A percentile compares a stretch with the other conserved stretches of the same genome.
Evolutionary conservation across 2,113 vertebrate genomes (phyloP).

Genomic region (Alectura lathami): DNA sequence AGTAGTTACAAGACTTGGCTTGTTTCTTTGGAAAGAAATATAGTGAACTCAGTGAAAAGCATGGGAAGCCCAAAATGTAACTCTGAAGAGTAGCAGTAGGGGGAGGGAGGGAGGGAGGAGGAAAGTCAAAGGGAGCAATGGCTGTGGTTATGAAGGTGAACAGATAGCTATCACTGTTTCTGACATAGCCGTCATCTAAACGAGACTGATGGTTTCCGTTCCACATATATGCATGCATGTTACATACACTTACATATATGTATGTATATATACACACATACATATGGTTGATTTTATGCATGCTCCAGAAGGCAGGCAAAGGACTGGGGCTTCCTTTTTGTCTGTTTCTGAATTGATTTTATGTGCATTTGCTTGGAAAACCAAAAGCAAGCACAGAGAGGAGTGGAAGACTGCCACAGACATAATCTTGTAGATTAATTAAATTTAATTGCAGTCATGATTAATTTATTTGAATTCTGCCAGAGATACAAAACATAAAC

Average conservation of each 20-base stretch:
- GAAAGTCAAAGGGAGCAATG: not conserved
- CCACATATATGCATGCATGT: not conserved
- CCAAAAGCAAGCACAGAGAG: slow-evolving; percentile 2
- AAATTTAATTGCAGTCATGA: not conserved
- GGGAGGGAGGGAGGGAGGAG: not conserved
- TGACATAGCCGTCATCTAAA: not conserved
- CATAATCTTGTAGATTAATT: not conserved
- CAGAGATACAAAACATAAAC: not conserved
- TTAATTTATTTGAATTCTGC: not conserved
- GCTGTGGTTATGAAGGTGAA: not conserved
- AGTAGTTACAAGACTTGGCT: not conserved
- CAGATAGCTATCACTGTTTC: not conserved
- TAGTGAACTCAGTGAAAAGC: not conserved
- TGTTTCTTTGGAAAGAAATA: not conserved
- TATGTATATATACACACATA: not conserved
- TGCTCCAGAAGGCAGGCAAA: not conserved
- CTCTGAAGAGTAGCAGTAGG: not conserved
- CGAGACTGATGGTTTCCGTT: not conserved
- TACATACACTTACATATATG: not conserved
- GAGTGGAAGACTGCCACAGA: not conserved
- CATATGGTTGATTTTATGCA: not conserved
- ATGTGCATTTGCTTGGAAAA: slow-evolving; percentile 12
- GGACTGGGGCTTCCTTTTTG: not conserved
- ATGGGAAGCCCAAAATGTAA: not conserved
- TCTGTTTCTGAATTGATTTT: not conserved